These are phyloP conservation scores for Volucella zonaria DNA, from an alignment of 2,888 invertebrate genomes.

Conservation along the genomic window DNA sequence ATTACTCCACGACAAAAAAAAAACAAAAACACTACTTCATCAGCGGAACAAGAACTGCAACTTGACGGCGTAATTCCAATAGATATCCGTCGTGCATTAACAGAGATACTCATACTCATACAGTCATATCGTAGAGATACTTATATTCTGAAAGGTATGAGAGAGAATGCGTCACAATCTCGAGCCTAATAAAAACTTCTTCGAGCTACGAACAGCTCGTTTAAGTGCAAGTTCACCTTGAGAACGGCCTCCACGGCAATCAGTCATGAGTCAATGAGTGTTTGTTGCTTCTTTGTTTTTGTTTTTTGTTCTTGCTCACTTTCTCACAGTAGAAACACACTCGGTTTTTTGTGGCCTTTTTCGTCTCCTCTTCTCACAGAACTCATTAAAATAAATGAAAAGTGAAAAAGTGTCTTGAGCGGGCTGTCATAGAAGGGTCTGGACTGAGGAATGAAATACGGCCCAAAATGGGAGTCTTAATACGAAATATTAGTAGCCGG, in stretches of 20 bases:
- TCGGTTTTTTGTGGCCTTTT: background rate
- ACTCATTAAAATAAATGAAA: slow-evolving; percentile 69
- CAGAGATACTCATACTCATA: background rate
- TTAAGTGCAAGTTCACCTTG: slow-evolving; percentile 71
- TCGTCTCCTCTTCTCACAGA: slow-evolving; percentile 31
- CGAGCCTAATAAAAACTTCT: slow-evolving; percentile 39
- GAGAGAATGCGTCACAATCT: background rate
- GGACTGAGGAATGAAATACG: slow-evolving; percentile 16
- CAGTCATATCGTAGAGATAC: too few species aligned
- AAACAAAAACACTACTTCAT: background rate
- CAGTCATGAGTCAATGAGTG: slow-evolving; percentile 53
- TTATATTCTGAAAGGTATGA: background rate
- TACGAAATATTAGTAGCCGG: background rate
- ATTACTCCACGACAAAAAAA: background rate
- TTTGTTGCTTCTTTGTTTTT: slow-evolving; percentile 19
- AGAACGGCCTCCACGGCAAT: slow-evolving; percentile 64
- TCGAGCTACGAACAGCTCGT: slow-evolving; percentile 29
- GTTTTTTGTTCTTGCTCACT: slow-evolving; percentile 5
- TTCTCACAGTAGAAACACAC: background rate
- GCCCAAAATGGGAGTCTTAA: slow-evolving; percentile 3
- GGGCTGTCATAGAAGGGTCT: background rate
- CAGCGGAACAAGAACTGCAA: slow-evolving; percentile 24
- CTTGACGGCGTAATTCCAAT: slow-evolving; percentile 13
- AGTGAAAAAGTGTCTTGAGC: slow-evolving; percentile 40
- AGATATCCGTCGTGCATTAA: slow-evolving; percentile 23